Conservation (phyloP, 2,888 invertebrate genomes). For the Limnephilus lunatus region DNA sequence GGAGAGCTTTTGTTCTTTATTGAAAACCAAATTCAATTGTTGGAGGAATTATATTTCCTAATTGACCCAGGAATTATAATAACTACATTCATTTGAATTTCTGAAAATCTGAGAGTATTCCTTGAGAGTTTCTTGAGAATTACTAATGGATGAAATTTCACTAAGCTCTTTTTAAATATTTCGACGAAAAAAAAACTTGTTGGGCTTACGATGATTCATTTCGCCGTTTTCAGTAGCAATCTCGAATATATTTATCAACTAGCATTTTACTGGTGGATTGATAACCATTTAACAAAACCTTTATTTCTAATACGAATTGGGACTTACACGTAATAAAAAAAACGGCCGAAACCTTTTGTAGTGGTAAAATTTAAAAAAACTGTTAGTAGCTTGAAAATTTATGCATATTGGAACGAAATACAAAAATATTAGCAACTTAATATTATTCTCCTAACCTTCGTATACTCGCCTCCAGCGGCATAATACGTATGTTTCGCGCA, state of each 20-base stretch:
- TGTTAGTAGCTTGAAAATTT: too few species aligned
- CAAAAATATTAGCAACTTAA: too few species aligned
- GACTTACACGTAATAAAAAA: too few species aligned
- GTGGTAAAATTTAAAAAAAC: too few species aligned
- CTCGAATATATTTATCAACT: neutral
- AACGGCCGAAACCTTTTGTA: too few species aligned
- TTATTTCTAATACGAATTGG: neutral
- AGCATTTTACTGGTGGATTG: neutral
- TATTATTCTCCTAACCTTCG: too few species aligned
- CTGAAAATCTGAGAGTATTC: neutral
- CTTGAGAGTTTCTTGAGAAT: neutral
- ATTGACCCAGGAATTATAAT: slow-evolving; percentile 25
- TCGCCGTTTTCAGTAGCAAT: neutral
- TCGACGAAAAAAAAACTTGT: neutral
- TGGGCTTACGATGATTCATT: neutral
- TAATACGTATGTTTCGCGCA: too few species aligned
- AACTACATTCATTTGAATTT: neutral
- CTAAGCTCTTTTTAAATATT: neutral
- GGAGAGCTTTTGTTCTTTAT: slow-evolving; percentile 30
- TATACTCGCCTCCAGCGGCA: too few species aligned
- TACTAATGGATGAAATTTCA: neutral
- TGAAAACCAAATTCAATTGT: slow-evolving; percentile 25
- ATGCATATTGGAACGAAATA: too few species aligned
- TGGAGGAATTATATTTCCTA: slow-evolving; percentile 8
- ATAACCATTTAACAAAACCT: neutral